Percentiles rank a stretch among this genome's conserved stretches.
phyloP scores from a whole-genome alignment of 2,888 invertebrate species.

The Leptinotarsa haldemani region DNA sequence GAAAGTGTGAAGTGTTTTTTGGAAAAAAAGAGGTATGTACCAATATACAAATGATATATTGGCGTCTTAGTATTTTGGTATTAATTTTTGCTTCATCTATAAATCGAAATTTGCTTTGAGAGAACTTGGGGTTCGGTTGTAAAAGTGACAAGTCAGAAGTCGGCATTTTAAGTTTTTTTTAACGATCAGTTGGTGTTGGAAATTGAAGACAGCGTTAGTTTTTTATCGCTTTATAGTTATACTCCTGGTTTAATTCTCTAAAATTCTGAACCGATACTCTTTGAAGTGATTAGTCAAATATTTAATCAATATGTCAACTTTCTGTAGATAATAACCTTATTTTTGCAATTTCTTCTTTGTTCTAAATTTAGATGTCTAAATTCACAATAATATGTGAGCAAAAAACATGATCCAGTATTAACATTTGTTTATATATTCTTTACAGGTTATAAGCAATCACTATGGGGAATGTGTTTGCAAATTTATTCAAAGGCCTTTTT shows the following conservation, averaged over 20 bases:
- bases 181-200: constrained; percentile 9
- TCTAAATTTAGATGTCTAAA: constrained; percentile 54
- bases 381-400: constrained; percentile 17
- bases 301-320: constrained; percentile 63
- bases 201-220: not conserved
- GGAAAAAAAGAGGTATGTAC: constrained; percentile 70
- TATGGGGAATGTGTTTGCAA: constrained; percentile 98
- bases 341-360: constrained; percentile 58
- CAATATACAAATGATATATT: constrained; percentile 16
- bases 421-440: constrained; percentile 39
- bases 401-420: not conserved
- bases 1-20: constrained; percentile 65
- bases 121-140: constrained; percentile 26
- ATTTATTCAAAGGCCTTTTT: constrained; percentile 98
- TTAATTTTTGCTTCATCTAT: too few species aligned
- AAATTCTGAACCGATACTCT: constrained; percentile 16
- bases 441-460: constrained; percentile 69
- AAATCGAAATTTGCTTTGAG: not conserved
- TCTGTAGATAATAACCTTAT: constrained; percentile 60
- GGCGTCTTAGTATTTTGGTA: not conserved
- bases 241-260: constrained; percentile 20
- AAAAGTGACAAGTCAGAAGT: constrained; percentile 69
- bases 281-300: constrained; percentile 37
- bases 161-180: constrained; percentile 61
- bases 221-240: not conserved